A percentile compares a stretch with the other conserved stretches of the same genome.
Evolutionary conservation across 2,888 invertebrate species (phyloP).

Genomic region (Andricus curvator): DNA sequence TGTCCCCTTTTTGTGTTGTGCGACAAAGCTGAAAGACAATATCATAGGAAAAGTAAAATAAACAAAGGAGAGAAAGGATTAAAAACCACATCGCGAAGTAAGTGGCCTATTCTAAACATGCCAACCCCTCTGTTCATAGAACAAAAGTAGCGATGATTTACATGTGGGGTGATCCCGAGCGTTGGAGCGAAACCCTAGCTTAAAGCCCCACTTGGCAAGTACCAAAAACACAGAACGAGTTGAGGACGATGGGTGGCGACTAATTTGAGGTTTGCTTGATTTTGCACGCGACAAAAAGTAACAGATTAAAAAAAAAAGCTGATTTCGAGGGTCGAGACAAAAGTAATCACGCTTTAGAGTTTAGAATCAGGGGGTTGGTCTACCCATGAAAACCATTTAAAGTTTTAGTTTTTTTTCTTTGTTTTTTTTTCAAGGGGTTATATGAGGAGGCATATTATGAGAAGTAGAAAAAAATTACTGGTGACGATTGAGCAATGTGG

Average conservation of each 20-base stretch:
- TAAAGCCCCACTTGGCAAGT: constrained; percentile 22
- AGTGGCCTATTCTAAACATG: constrained; percentile 36
- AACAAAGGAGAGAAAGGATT: constrained; percentile 35
- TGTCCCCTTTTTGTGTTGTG: not conserved
- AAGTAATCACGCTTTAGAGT: constrained; percentile 48
- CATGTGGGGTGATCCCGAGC: constrained; percentile 30
- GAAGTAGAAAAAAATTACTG: constrained; percentile 8
- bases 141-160: constrained; percentile 40
- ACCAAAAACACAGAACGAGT: constrained; percentile 41
- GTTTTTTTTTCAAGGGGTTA: constrained; percentile 38
- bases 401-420: constrained; percentile 33
- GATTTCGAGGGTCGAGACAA: constrained; percentile 54
- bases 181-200: constrained; percentile 28
- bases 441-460: constrained; percentile 19
- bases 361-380: constrained; percentile 50
- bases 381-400: constrained; percentile 48
- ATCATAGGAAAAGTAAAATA: constrained; percentile 15
- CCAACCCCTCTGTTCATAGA: constrained; percentile 35
- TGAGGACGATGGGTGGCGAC: constrained; percentile 53
- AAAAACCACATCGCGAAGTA: constrained; percentile 32
- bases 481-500: constrained; percentile 31
- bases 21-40: constrained; percentile 6
- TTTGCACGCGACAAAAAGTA: constrained; percentile 66
- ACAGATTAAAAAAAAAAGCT: constrained; percentile 58
- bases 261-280: constrained; percentile 74